phyloP scores from a whole-genome alignment of 2,888 invertebrate genomes.

The Drosophila engyochracea region DNA sequence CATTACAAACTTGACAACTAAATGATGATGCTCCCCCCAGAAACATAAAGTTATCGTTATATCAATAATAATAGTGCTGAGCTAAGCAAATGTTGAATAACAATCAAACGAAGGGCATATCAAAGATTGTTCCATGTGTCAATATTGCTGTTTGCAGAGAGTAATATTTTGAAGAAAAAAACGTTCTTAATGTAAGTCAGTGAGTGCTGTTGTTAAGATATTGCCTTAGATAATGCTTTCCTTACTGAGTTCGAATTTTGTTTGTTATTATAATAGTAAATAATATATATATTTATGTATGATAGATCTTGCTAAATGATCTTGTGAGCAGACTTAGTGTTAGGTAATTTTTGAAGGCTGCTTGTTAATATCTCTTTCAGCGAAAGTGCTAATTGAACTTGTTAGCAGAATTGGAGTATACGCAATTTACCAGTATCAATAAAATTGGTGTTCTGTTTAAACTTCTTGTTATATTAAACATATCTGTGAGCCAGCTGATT shows the following conservation, averaged over 20 bases:
- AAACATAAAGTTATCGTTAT: not conserved
- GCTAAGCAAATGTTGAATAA: not conserved
- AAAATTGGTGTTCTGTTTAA: not conserved
- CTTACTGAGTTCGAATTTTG: not conserved
- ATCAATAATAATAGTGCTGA: not conserved
- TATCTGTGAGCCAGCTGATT: not conserved
- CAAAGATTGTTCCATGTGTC: not conserved
- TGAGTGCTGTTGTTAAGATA: not conserved
- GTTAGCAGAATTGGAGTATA: not conserved
- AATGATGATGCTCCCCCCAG: not conserved
- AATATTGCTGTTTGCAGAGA: not conserved
- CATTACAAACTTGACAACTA: not conserved
- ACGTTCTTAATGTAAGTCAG: not conserved
- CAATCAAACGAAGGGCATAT: not conserved
- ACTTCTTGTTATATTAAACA: not conserved
- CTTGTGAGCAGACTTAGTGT: not conserved
- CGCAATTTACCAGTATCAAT: not conserved
- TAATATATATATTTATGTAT: not conserved
- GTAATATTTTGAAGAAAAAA: not conserved
- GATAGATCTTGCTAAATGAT: not conserved
- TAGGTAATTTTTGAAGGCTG: not conserved
- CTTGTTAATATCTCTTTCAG: not conserved
- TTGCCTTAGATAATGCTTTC: too few species aligned
- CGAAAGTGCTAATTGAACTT: conserved; percentile 3
- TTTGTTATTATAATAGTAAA: not conserved